Evolutionary conservation across 2,888 invertebrate species (phyloP).

Genomic region (Calliphora vomitoria): DNA sequence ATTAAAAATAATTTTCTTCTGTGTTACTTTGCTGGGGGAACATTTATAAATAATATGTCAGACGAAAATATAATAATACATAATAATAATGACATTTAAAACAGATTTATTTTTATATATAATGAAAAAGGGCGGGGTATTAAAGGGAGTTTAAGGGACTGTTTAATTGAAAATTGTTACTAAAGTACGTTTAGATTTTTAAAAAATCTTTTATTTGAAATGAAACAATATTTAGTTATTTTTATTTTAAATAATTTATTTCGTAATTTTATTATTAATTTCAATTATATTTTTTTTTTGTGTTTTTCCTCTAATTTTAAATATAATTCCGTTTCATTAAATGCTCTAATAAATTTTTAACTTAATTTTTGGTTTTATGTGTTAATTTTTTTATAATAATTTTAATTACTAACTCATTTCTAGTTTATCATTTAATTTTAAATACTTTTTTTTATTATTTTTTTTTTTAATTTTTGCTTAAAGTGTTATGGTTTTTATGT

Average conservation of each 20-base stretch:
- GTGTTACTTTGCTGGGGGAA: neutral
- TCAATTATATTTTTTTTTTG: conserved; percentile 10
- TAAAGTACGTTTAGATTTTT: no score
- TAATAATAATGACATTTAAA: conserved; percentile 16
- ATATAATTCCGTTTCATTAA: conserved; percentile 70
- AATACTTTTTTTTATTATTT: conserved; percentile 21
- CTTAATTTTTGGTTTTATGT: conserved; percentile 51
- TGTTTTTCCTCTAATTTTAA: conserved; percentile 48
- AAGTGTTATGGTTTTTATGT: conserved; percentile 14
- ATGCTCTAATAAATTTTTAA: conserved; percentile 71
- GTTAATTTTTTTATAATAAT: conserved; percentile 18
- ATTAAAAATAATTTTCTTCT: conserved; percentile 27
- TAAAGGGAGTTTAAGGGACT: neutral
- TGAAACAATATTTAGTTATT: conserved; percentile 38
- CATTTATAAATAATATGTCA: conserved; percentile 16
- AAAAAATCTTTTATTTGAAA: neutral
- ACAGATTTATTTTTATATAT: neutral
- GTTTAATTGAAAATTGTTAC: neutral
- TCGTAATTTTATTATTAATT: conserved; percentile 53
- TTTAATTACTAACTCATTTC: conserved; percentile 47
- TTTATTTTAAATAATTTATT: conserved; percentile 54
- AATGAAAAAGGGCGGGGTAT: neutral
- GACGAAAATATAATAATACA: neutral
- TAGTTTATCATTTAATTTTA: conserved; percentile 39
- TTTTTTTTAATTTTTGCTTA: conserved; percentile 28